A percentile compares a stretch with the other conserved stretches of the same genome.
These are phyloP conservation scores for Urosaurus nigricauda DNA, from an alignment of 2,797 vertebrate genomes.

Conservation along the genomic window DNA sequence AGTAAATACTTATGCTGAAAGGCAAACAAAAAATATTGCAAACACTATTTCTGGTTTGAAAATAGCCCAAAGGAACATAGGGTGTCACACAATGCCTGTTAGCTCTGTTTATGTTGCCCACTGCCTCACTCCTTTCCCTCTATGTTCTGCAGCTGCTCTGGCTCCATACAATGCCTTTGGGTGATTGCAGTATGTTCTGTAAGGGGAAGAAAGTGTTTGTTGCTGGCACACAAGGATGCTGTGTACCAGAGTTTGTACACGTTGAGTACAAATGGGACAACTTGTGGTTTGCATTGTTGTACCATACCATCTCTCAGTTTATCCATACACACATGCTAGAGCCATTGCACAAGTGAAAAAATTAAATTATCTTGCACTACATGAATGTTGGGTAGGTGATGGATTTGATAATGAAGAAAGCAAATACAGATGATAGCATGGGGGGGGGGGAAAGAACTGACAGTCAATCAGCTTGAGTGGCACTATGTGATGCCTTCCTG, in stretches of 20 bases:
- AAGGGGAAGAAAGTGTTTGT: background rate
- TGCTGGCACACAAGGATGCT: too few species aligned
- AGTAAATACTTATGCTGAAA: background rate
- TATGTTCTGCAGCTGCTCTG: background rate
- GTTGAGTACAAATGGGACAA: fast-evolving
- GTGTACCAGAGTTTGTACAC: background rate
- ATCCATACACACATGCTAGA: background rate
- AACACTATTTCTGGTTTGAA: too few species aligned
- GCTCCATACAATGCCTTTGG: background rate
- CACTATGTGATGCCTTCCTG: background rate
- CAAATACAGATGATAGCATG: slow-evolving; percentile 18
- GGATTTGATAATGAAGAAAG: slow-evolving; percentile 14
- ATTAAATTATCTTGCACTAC: fast-evolving
- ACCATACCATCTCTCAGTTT: slow-evolving; percentile 23
- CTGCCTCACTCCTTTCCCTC: background rate
- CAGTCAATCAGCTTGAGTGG: background rate
- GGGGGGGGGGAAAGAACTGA: fast-evolving
- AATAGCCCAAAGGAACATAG: background rate
- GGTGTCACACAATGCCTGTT: background rate
- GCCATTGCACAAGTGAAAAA: background rate
- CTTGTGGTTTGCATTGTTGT: background rate
- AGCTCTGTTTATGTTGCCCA: background rate
- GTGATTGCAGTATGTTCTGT: too few species aligned
- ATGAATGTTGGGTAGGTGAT: background rate
- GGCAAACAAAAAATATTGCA: background rate